Base-by-base conservation (phyloP, 2,113 vertebrate species). In the Chaetorhynchus papuensis region DNA sequence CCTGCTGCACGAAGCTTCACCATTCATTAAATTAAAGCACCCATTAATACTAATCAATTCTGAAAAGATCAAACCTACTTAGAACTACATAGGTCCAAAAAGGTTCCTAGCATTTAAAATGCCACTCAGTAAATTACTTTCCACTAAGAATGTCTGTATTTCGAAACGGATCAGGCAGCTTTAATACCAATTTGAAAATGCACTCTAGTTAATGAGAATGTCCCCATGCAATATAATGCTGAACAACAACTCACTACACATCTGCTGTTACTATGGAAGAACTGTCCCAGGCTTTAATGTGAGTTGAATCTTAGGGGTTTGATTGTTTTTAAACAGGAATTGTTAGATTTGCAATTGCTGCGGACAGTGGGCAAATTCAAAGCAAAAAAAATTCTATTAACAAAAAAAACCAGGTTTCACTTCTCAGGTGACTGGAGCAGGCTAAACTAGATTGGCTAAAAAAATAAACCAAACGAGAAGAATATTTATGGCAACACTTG, bases 171-270 rank as follows among this genome's bases (percentile, higher is more conserved):
- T 83, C 57, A 69, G 37, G 49, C 49, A 89, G 87, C 50, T 87
- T 63, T 80, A 87, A 84, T 2, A 72, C 13, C 57, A 91, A 87
- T 65, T 31, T 89, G 81, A 71, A 95, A 85, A 95, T 13, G 74
- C 84, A 85, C 93, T 95, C 66, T 39, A 93, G 49, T 76, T 91
- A 84, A 94, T 79, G 41, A 96, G 66, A 78, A 16, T 21, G 28
- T 69, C 45, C 28, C n/a, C 37, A 39, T 60, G 42, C 8, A 8
- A 42, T 41, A 57, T 16, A 83, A 75, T 10, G 27, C 50, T 85
- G 21, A 94, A 64, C n/a, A 53, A 57, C 31, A 87, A 50, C 50
- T n/a, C 4, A 44, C 24, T 24, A 30, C 20, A 22, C 10, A 92
- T 53, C 70, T 94, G 61, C 65, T 78, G 24, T 14, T 75, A 49